Base-by-base conservation (phyloP, 2,113 vertebrate genomes). In the Oenanthe melanoleuca region DNA sequence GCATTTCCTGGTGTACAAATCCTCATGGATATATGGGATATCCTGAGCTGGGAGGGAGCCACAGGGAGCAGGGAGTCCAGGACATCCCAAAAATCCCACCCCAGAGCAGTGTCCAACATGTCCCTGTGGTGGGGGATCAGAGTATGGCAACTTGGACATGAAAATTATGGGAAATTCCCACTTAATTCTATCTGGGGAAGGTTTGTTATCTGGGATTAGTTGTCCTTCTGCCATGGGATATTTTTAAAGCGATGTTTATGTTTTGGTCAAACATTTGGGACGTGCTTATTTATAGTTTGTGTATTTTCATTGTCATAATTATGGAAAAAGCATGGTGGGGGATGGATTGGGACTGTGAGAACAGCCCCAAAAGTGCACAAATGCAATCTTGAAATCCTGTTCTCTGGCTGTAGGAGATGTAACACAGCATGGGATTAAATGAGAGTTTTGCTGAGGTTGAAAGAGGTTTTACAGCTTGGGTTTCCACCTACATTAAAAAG, bases 61-160 rank as follows among this genome's bases (percentile, higher is more conserved):
- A 11, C 24, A 40, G 34, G 34, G 50, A 26, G 71, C 25, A 13
- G 2, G 19, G 38, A 29, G 33, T 18, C 61, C 69, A 29, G 13
- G 12, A 37, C 14, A 80, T 31, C 28, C 60, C 69, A 38, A 4
- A 4, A 60, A 29, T 66, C 28, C 60, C 60, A 19, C 6, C 5
- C 24, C 9, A 37, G 25, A 33, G 34, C 4, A 0, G 16, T 44
- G 25, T 44, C 60, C 67, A 37, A 1, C 0, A 0, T 44, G 37
- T 64, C 50, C 44, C 1, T 1, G 47, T 3, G 15, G 31, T 1
- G 7, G 25, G 72, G 56, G 26, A n/a, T 79, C 2, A 3, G 38
- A 34, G 52, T 4, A 1, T 15, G 67, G n/a, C 55, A 34, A 2
- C 52, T 79, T 28, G 5, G 40, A 17, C 3, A 0, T 3, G 12